Evolutionary conservation across 2,888 invertebrate genomes (phyloP).

Genomic region (Drosophila pegasa): DNA sequence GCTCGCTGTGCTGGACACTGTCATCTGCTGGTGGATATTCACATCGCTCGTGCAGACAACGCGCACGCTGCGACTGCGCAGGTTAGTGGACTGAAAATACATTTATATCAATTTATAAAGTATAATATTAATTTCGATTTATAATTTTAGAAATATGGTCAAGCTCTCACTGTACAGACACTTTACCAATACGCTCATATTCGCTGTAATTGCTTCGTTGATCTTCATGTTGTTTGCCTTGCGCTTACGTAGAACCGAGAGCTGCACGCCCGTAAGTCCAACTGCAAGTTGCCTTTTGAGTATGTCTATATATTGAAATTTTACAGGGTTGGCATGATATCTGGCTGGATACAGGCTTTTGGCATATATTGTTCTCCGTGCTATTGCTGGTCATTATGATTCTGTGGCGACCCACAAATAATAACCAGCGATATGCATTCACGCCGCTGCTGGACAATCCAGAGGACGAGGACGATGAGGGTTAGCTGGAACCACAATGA

Average conservation of each 20-base stretch:
- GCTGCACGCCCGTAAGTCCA: constrained; percentile 89
- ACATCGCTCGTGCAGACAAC: constrained; percentile 95
- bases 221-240: constrained; percentile 97
- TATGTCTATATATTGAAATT: not conserved
- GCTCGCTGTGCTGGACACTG: constrained; percentile 92
- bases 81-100: constrained; percentile 84
- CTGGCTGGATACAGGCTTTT: constrained; percentile 98
- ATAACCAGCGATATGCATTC: constrained; percentile 97
- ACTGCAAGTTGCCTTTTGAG: not conserved
- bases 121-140: too few relatives aligned
- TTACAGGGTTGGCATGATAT: constrained; percentile 94
- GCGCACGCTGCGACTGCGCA: constrained; percentile 92
- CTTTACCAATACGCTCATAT: constrained; percentile 97
- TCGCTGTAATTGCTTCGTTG: constrained; percentile 95
- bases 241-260: constrained; percentile 90
- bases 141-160: constrained; percentile 90
- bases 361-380: constrained; percentile 96
- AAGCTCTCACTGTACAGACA: constrained; percentile 95
- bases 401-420: constrained; percentile 97
- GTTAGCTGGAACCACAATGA: constrained; percentile 49
- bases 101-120: not conserved
- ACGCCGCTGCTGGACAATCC: constrained; percentile 94
- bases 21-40: constrained; percentile 98
- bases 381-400: constrained; percentile 96
- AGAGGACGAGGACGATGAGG: constrained; percentile 91